A percentile compares a stretch with the other conserved stretches of the same genome.
These are phyloP conservation scores for Myodes glareolus DNA, from an alignment of 2,113 vertebrate genomes.

Conservation along the genomic window DNA sequence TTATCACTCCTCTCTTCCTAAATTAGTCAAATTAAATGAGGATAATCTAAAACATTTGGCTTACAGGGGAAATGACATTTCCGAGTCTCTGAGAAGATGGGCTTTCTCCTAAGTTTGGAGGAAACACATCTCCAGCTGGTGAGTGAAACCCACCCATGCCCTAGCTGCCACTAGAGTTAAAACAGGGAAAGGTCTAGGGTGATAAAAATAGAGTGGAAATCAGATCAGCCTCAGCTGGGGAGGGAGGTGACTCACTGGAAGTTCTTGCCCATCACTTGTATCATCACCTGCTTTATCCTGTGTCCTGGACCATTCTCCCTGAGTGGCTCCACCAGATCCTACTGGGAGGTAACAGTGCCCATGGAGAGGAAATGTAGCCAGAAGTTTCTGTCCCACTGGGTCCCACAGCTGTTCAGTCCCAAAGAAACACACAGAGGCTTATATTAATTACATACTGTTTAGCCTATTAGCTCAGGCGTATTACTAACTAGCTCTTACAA, in stretches of 20 bases:
- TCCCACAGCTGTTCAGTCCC: no score
- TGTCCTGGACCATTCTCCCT: not conserved
- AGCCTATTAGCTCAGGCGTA: no score
- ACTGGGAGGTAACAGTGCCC: not conserved
- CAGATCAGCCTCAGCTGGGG: not conserved
- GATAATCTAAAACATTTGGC: slow-evolving; percentile 9
- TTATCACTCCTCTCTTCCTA: not conserved
- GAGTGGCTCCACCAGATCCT: not conserved
- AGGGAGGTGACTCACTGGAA: accelerated
- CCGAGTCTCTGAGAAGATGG: not conserved
- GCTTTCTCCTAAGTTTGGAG: not conserved
- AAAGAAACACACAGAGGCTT: no score
- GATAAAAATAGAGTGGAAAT: not conserved
- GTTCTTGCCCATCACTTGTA: accelerated
- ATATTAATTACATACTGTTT: no score
- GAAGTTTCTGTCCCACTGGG: no score
- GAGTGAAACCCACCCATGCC: not conserved
- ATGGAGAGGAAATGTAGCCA: no score
- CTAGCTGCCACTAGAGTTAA: not conserved
- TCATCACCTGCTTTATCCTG: not conserved
- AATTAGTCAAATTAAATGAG: slow-evolving; percentile 42
- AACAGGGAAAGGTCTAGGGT: no score
- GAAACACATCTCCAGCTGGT: not conserved
- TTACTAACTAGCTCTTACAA: no score
- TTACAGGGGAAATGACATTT: not conserved